These are phyloP conservation scores for Dicentrarchus labrax DNA, from an alignment of 2,113 vertebrate genomes.

Conservation along the genomic window DNA sequence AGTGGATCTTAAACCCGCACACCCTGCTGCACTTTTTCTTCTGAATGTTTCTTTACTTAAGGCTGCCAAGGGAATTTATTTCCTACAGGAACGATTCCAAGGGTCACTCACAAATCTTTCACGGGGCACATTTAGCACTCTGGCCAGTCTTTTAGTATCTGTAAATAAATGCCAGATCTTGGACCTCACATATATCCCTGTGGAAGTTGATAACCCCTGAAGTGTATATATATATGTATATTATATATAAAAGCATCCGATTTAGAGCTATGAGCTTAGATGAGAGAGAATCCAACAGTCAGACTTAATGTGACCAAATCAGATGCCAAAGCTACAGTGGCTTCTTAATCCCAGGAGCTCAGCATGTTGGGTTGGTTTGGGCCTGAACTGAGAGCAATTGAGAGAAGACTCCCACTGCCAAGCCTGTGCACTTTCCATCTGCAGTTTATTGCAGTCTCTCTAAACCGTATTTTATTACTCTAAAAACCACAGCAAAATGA, in stretches of 20 bases:
- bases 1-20: not conserved
- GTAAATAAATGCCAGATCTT: slow-evolving; percentile 35
- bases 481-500: slow-evolving; percentile 8
- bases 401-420: slow-evolving; percentile 29
- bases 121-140: not conserved
- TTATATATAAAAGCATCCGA: slow-evolving; percentile 38
- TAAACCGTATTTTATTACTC: not conserved
- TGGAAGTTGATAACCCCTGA: slow-evolving; percentile 43
- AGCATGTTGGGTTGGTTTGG: slow-evolving; percentile 46
- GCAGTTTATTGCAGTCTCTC: not conserved
- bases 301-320: slow-evolving; percentile 40
- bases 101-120: slow-evolving; percentile 38
- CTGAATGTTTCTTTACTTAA: not conserved
- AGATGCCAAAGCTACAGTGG: slow-evolving; percentile 47
- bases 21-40: not conserved
- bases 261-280: slow-evolving; percentile 43
- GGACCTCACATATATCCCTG: slow-evolving; percentile 9
- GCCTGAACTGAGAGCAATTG: slow-evolving; percentile 36
- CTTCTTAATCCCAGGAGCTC: slow-evolving; percentile 54
- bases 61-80: slow-evolving; percentile 22
- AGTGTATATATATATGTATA: slow-evolving; percentile 23
- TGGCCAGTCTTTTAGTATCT: slow-evolving; percentile 1
- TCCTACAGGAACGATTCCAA: slow-evolving; percentile 27
- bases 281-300: slow-evolving; percentile 40
- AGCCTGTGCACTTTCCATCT: slow-evolving; percentile 27